Evolutionary conservation across 2,797 vertebrate species (phyloP), one percentile per base, ranked within the genome.

Genomic region (Enteromius argenteus): DNA sequence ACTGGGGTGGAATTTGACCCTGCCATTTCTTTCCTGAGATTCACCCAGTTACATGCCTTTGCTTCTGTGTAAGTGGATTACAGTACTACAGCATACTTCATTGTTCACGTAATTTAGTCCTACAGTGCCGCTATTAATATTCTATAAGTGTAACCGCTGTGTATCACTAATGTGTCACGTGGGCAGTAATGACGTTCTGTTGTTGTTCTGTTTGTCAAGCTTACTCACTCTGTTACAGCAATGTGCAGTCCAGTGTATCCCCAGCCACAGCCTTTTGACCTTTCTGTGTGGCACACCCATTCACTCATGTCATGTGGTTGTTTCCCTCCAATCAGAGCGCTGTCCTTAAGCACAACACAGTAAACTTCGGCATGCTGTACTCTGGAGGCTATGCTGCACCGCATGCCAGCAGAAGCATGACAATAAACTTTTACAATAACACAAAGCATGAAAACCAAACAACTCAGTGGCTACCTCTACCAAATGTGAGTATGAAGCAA

Each of bases 261-360:
- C 79, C 79, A 86, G 30, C 84, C 71, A 77, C 90, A 83, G 69
- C 86, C 85, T 86, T 89, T 81, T 88, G 88, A 88, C 79, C 83
- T 88, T 84, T 90, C 82, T 89, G 79, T 89, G 84, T 86, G 86
- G 83, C 78, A 46, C 85, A 83, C 89, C 83, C 90, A 89, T 90
- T 94, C 94, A 94, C 92, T 93, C 96, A 94, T 98, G 96, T 98
- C 96, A 96, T 96, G 95, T 98, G 96, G 95, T 98, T 98, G 97
- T 98, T 96, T 98, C 96, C 96, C 97, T 98, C 96, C 97, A 98
- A 98, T 99, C 97, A 99, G 98, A 99, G 96, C 95, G 97, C 97
- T 96, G 97, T 97, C 97, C 97, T 99, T 98, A 99, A 99, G 97
- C 98, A 99, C 98, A 97, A 98, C 97, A 99, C 97, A 96, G 97